Percentiles rank a stretch among this genome's conserved stretches.
phyloP scores from a whole-genome alignment of 2,113 vertebrate genomes.

The Gymnogyps californianus region DNA sequence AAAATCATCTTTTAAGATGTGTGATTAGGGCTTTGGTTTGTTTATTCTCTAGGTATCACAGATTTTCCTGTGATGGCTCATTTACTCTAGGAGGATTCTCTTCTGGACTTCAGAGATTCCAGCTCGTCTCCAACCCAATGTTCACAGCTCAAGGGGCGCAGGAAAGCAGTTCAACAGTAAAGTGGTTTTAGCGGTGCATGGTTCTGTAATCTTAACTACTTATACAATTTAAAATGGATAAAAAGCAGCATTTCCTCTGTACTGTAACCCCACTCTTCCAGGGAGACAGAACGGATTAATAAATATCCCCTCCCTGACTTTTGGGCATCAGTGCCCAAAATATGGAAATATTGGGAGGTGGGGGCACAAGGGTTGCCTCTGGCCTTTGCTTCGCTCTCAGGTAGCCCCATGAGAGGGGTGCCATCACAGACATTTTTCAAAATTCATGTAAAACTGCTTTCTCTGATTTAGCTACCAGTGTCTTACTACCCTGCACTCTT shows the following conservation, averaged over 20 bases:
- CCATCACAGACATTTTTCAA: neutral
- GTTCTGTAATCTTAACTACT: neutral
- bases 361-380: neutral
- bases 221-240: neutral
- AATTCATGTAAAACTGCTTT: neutral
- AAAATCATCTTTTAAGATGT: neutral
- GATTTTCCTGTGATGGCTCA: neutral
- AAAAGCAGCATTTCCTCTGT: neutral
- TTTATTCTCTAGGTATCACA: neutral
- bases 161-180: neutral
- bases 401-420: neutral
- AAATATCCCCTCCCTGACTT: neutral
- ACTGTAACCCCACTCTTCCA: neutral
- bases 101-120: neutral
- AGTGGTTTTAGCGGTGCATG: neutral
- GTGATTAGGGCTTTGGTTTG: neutral
- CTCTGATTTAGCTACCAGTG: neutral
- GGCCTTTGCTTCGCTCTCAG: neutral
- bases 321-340: no score
- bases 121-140: neutral
- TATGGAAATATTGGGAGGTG: neutral
- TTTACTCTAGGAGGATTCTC: neutral
- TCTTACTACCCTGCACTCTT: neutral
- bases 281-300: fast-evolving
- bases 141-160: neutral